phyloP scores from a whole-genome alignment of 1,140 invertebrate genomes.

The Mizuhopecten yessoensis region DNA sequence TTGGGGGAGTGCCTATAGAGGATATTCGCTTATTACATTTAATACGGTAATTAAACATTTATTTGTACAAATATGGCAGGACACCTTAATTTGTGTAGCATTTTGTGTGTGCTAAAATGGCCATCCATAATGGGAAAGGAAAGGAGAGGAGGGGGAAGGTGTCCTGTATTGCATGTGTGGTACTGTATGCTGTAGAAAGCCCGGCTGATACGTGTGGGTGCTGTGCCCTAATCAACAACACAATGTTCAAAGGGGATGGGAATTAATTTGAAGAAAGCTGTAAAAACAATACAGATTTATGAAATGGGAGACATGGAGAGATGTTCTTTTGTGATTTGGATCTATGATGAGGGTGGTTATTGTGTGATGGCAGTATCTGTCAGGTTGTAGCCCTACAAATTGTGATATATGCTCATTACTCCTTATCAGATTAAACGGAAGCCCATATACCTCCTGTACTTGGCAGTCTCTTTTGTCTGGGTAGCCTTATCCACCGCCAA shows the following conservation, averaged over 20 bases:
- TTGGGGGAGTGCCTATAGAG: no score
- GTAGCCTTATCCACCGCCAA: slow-evolving; percentile 23
- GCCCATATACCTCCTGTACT: slow-evolving; percentile 16
- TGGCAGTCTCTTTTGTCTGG: slow-evolving; percentile 31
- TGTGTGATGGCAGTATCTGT: slow-evolving; percentile 25
- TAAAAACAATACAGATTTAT: slow-evolving; percentile 36
- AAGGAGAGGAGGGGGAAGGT: neutral
- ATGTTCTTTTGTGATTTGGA: slow-evolving; percentile 26
- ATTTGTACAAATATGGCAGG: no score
- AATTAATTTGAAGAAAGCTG: slow-evolving; percentile 35
- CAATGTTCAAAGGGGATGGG: slow-evolving; percentile 36
- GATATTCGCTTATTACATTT: no score
- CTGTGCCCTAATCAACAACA: neutral
- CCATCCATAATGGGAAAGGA: no score
- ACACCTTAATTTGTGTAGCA: no score
- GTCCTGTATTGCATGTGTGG: slow-evolving; percentile 6
- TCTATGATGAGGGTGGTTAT: slow-evolving; percentile 6
- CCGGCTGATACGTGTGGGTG: neutral
- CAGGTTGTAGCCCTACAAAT: neutral
- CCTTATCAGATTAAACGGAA: slow-evolving; percentile 28
- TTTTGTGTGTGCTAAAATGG: no score
- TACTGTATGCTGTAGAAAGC: neutral
- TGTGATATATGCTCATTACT: slow-evolving; percentile 34
- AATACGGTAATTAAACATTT: no score
- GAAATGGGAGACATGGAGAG: neutral